phyloP scores from a whole-genome alignment of 2,888 invertebrate species.

The Mesochorus sp. region DNA sequence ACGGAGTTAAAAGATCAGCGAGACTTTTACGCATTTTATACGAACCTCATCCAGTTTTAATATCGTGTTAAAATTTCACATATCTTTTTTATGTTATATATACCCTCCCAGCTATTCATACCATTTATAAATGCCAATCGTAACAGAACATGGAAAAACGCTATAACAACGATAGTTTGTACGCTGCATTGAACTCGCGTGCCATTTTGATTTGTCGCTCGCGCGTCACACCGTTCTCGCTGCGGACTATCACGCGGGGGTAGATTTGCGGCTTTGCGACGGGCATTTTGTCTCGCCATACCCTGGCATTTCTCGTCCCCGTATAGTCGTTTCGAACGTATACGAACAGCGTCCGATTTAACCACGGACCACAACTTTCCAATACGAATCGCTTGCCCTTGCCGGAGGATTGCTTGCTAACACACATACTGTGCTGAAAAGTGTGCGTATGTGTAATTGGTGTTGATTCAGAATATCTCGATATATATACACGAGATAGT shows the following conservation, averaged over 20 bases:
- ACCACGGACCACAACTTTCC: slow-evolving; percentile 59
- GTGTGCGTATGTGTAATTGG: not conserved
- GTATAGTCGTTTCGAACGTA: slow-evolving; percentile 2
- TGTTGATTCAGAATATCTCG: not conserved
- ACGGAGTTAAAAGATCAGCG: not conserved
- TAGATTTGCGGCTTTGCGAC: slow-evolving; percentile 47
- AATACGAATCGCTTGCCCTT: slow-evolving; percentile 48
- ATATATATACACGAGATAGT: slow-evolving; percentile 3
- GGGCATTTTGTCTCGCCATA: slow-evolving; percentile 27
- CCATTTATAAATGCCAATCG: not conserved
- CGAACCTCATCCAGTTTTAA: not conserved
- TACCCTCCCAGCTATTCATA: not conserved
- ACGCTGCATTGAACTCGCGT: slow-evolving; percentile 28
- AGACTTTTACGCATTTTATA: not conserved
- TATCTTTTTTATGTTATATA: no score
- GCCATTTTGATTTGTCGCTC: slow-evolving; percentile 43
- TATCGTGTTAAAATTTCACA: no score
- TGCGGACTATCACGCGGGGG: not conserved
- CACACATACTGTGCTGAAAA: not conserved
- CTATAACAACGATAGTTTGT: not conserved
- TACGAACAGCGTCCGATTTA: slow-evolving; percentile 40
- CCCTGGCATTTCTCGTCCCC: not conserved
- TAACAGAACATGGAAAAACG: not conserved
- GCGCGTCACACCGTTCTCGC: not conserved
- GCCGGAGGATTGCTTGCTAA: slow-evolving; percentile 11